phyloP scores from a whole-genome alignment of 2,888 invertebrate genomes.

The Caenorhabditis japonica region DNA sequence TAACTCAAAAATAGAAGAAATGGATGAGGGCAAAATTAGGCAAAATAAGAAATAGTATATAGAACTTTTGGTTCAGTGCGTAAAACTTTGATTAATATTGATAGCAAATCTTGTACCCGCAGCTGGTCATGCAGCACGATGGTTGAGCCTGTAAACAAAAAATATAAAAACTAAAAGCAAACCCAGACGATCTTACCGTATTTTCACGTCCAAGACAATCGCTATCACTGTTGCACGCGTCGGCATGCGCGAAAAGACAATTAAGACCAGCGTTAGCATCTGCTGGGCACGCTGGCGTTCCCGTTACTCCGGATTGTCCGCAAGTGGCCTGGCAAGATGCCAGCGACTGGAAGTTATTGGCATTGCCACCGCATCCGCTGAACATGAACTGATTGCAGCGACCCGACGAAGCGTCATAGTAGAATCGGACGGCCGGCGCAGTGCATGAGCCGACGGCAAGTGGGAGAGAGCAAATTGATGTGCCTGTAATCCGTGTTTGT shows the following conservation, averaged over 20 bases:
- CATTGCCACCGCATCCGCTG: slow-evolving; percentile 72
- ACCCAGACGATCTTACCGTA: slow-evolving; percentile 41
- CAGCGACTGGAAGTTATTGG: slow-evolving; percentile 76
- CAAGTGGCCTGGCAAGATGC: slow-evolving; percentile 74
- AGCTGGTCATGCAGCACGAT: slow-evolving; percentile 76
- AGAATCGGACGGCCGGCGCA: slow-evolving; percentile 68
- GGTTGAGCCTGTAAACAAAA: slow-evolving; percentile 63
- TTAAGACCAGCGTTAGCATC: slow-evolving; percentile 74
- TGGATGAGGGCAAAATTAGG: slow-evolving; percentile 7
- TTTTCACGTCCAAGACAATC: slow-evolving; percentile 71
- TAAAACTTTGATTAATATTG: slow-evolving; percentile 66
- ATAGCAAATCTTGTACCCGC: slow-evolving; percentile 76
- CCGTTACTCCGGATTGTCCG: slow-evolving; percentile 68
- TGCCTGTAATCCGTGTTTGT: slow-evolving; percentile 46
- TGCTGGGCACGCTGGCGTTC: slow-evolving; percentile 73
- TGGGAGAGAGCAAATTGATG: slow-evolving; percentile 72
- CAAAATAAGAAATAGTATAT: slow-evolving; percentile 16
- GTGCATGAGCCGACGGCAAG: slow-evolving; percentile 72
- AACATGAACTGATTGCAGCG: slow-evolving; percentile 68
- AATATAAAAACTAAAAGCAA: not conserved
- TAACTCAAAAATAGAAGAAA: not conserved
- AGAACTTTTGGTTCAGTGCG: not conserved
- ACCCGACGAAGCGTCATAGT: slow-evolving; percentile 73
- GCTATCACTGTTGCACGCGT: slow-evolving; percentile 72
- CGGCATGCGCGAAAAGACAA: slow-evolving; percentile 74